phyloP scores from a whole-genome alignment of 2,888 invertebrate species.

The Acleris holmiana region DNA sequence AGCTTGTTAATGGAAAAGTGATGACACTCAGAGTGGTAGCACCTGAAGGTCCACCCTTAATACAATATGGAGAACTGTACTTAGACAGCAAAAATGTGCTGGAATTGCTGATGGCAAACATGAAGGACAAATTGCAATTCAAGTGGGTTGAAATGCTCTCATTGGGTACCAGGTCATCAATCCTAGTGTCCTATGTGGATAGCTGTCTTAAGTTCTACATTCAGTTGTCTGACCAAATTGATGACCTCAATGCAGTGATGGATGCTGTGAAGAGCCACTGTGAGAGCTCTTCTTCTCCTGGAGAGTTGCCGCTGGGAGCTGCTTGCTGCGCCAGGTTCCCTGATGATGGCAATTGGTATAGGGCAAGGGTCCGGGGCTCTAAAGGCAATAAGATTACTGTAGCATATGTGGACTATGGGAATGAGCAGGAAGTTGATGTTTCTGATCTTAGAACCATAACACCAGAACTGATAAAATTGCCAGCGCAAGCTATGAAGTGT shows the following conservation, averaged over 20 bases:
- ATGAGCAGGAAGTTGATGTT: slow-evolving; percentile 90
- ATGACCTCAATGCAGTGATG: slow-evolving; percentile 87
- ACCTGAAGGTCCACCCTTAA: slow-evolving; percentile 88
- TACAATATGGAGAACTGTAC: slow-evolving; percentile 90
- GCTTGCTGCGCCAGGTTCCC: slow-evolving; percentile 93
- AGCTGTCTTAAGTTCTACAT: slow-evolving; percentile 90
- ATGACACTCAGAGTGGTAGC: slow-evolving; percentile 87
- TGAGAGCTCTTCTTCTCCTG: slow-evolving; percentile 72
- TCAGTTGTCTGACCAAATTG: slow-evolving; percentile 86
- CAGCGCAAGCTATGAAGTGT: slow-evolving; percentile 91
- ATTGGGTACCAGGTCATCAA: slow-evolving; percentile 70
- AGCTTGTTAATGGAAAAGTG: slow-evolving; percentile 86
- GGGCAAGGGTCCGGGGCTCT: slow-evolving; percentile 90
- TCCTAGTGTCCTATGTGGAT: slow-evolving; percentile 87
- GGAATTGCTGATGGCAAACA: slow-evolving; percentile 78
- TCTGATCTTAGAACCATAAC: slow-evolving; percentile 86
- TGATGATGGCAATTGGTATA: slow-evolving; percentile 94
- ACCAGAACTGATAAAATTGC: slow-evolving; percentile 85
- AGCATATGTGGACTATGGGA: slow-evolving; percentile 97
- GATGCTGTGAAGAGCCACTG: slow-evolving; percentile 86
- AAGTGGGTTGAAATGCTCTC: slow-evolving; percentile 68
- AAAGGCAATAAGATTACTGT: slow-evolving; percentile 86
- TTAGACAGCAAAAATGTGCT: slow-evolving; percentile 84
- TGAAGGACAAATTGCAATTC: slow-evolving; percentile 73
- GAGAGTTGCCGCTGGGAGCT: slow-evolving; percentile 82